Percentiles rank a stretch among this genome's conserved stretches.
Evolutionary conservation across 2,113 vertebrate genomes (phyloP).

Genomic region (Eurystomus gularis): DNA sequence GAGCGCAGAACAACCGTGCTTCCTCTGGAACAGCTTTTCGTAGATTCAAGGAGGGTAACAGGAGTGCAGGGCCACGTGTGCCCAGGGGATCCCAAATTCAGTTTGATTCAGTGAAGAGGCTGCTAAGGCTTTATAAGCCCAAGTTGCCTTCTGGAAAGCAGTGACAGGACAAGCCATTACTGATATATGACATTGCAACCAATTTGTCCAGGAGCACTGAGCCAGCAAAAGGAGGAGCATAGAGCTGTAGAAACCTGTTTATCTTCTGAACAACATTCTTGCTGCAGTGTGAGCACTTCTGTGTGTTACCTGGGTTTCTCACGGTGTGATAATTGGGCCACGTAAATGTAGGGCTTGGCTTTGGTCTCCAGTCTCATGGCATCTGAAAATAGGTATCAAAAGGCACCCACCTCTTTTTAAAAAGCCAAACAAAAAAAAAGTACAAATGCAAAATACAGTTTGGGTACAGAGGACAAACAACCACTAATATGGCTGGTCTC

Average conservation of each 20-base stretch:
- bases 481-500: not conserved
- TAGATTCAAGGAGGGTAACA: not conserved
- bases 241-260: not conserved
- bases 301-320: not conserved
- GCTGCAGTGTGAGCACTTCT: not conserved
- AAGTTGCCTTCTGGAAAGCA: not conserved
- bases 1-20: not conserved
- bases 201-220: not conserved
- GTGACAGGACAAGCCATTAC: not conserved
- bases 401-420: not conserved
- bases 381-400: not conserved
- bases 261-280: not conserved
- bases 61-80: not conserved
- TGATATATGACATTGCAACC: not conserved
- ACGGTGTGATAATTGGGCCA: not conserved
- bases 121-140: not conserved
- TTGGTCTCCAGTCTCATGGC: not conserved
- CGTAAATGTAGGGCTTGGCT: not conserved
- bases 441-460: not conserved
- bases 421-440: not conserved
- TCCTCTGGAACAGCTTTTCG: not conserved
- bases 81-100: accelerated
- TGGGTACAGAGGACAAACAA: not conserved
- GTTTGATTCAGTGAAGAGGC: not conserved
- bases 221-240: not conserved